Base-by-base conservation (phyloP, 2,888 invertebrate species). In the Uloborus plumipes region DNA sequence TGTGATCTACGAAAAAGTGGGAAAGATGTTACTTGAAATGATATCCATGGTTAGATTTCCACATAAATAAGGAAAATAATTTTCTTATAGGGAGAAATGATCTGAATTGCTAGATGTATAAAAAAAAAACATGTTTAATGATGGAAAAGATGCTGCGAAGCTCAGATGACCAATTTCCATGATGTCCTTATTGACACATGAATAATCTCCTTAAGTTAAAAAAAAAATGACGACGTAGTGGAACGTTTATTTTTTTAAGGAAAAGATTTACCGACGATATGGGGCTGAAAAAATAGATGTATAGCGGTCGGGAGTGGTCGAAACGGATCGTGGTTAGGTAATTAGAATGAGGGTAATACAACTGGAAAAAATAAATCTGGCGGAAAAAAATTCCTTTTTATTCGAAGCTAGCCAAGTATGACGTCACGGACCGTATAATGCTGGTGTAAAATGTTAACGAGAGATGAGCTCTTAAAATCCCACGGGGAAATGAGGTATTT, bases 351-450 rank as follows among this genome's bases (percentile, higher is more conserved):
- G 62, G 22, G 53, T 58, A 39, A 65, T 74, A 39, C 58, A 22
- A 18, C 50, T 31, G 61, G 55, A 73, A 74, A 72, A 74, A 65
- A 74, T 71, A 69, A 80, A 80, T 74, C 67, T 74, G 72, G 70
- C 69, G 64, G 78, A 78, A 78, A 39, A 78, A 78, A 78, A 71
- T n/a, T 59, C 64, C 65, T 65, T 80, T 80, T 74, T 80, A 80
- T 69, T 80, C 70, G 69, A 39, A 70, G 74, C 62, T 67, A 73
- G 73, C 62, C 61, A 55, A 26, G 80, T 64, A 58, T 74, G 70
- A 69, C 74, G 74, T 80, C 69, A 64, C 67, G 67, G 79, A 62
- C 64, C 62, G 64, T 20, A 77, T 77, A 39, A 53, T 65, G 59
- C 50, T 74, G 65, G 74, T 74, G 73, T 74, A 73, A 74, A 74